These are phyloP conservation scores for Athalia rosae DNA, from an alignment of 2,888 invertebrate genomes.

Conservation along the genomic window DNA sequence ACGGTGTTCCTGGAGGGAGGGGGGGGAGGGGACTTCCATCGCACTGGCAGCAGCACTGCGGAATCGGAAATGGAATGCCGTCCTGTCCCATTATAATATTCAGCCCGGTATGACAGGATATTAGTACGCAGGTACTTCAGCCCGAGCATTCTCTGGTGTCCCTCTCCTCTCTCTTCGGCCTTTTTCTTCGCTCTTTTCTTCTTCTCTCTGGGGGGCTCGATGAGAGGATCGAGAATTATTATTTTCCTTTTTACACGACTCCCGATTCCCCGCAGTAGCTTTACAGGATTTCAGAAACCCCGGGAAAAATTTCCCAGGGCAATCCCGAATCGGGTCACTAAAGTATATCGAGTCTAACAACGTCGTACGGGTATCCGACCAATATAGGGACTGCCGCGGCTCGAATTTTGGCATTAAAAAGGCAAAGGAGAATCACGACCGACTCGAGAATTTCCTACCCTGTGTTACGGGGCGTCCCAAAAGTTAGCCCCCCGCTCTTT, in stretches of 20 bases:
- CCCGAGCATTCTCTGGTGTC: slow-evolving; percentile 44
- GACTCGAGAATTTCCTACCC: no score
- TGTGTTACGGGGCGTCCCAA: no score
- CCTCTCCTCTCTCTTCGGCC: slow-evolving; percentile 44
- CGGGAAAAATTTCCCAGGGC: neutral
- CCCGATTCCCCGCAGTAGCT: slow-evolving; percentile 37
- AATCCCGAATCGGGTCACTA: slow-evolving; percentile 9
- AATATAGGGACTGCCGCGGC: no score
- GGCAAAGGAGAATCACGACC: no score
- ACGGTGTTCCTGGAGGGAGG: slow-evolving; percentile 1
- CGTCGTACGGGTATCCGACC: neutral
- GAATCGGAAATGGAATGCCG: slow-evolving; percentile 48
- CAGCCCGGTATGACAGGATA: slow-evolving; percentile 49
- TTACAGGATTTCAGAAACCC: slow-evolving; percentile 43
- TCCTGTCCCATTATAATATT: slow-evolving; percentile 48
- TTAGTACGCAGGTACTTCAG: slow-evolving; percentile 44
- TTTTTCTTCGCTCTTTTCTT: slow-evolving; percentile 32
- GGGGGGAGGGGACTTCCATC: neutral
- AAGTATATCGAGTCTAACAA: neutral
- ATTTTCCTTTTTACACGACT: slow-evolving; percentile 44
- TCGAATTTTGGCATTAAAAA: no score
- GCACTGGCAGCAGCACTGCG: neutral
- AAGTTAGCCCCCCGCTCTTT: slow-evolving; percentile 25
- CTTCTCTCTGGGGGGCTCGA: slow-evolving; percentile 10
- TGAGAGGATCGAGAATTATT: slow-evolving; percentile 41